phyloP scores from a whole-genome alignment of 2,888 invertebrate genomes.

The Eilema sororculum region DNA sequence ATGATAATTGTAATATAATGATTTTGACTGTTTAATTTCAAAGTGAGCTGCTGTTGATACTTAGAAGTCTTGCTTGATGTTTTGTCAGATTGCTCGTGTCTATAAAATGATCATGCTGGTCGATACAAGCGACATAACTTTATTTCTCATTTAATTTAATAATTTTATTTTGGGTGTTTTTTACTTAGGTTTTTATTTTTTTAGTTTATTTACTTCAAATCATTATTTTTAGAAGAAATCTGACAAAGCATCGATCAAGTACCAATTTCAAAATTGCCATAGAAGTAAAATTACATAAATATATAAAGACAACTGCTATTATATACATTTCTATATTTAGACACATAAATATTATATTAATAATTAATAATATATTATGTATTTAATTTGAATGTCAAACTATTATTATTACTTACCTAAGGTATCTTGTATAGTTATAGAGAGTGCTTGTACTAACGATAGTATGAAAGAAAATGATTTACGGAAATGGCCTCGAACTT shows the following conservation, averaged over 20 bases:
- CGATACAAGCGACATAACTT: not conserved
- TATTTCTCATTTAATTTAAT: not conserved
- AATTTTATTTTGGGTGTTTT: not conserved
- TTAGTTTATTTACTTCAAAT: not conserved
- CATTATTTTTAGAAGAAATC: not conserved
- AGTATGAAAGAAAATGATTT: constrained; percentile 8
- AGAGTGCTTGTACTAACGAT: not conserved
- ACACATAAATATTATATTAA: not conserved
- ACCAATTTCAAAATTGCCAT: not conserved
- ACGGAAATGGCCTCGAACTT: constrained; percentile 19
- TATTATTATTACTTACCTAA: not conserved
- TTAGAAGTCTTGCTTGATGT: not conserved
- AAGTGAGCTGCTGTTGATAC: too few relatives aligned
- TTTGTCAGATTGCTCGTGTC: not conserved
- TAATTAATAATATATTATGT: too few relatives aligned
- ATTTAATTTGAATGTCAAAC: not conserved
- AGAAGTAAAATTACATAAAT: not conserved
- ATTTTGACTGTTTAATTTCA: too few relatives aligned
- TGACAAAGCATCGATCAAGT: not conserved
- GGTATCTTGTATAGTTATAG: constrained; percentile 2
- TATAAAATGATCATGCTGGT: too few relatives aligned
- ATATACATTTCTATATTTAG: not conserved
- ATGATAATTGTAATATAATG: not conserved
- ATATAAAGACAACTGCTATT: not conserved
- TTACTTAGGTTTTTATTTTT: not conserved